phyloP scores from a whole-genome alignment of 92 coral and sea anemone genomes.

The Montipora capitata region DNA sequence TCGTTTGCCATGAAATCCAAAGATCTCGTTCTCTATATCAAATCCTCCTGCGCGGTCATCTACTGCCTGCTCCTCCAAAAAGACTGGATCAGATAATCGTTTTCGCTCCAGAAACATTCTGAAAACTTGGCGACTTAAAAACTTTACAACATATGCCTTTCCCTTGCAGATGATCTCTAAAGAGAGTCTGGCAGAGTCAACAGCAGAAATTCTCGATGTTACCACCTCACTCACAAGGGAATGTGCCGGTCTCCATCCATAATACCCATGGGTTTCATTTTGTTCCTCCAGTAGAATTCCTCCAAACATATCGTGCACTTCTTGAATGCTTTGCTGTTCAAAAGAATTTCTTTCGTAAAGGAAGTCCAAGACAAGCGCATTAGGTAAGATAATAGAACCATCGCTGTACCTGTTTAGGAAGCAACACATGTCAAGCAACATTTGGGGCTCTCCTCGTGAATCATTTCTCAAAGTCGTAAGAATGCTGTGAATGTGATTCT shows the following conservation, averaged over 20 bases:
- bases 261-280: slow-evolving; percentile 59
- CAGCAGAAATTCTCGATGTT: slow-evolving; percentile 30
- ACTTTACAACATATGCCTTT: slow-evolving; percentile 51
- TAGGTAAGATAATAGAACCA: slow-evolving; percentile 53
- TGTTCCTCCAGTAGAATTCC: slow-evolving; percentile 77
- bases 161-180: slow-evolving; percentile 39
- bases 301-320: slow-evolving; percentile 66
- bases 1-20: slow-evolving; percentile 47
- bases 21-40: slow-evolving; percentile 49
- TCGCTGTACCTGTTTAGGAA: slow-evolving; percentile 64
- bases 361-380: slow-evolving; percentile 53
- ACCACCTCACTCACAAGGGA: slow-evolving; percentile 78
- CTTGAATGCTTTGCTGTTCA: no score
- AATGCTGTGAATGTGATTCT: slow-evolving; percentile 57
- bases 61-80: neutral
- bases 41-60: neutral
- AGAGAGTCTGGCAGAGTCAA: slow-evolving; percentile 27
- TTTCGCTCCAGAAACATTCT: slow-evolving; percentile 60
- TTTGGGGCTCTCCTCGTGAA: slow-evolving; percentile 29
- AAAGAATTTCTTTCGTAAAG: slow-evolving; percentile 19
- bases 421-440: slow-evolving; percentile 63
- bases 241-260: slow-evolving; percentile 85
- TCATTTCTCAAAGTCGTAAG: slow-evolving; percentile 11
- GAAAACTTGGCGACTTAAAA: slow-evolving; percentile 48
- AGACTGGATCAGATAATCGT: slow-evolving; percentile 52